Conservation (phyloP, 2,113 vertebrate species). For the pig (Sus scrofa) region DNA sequence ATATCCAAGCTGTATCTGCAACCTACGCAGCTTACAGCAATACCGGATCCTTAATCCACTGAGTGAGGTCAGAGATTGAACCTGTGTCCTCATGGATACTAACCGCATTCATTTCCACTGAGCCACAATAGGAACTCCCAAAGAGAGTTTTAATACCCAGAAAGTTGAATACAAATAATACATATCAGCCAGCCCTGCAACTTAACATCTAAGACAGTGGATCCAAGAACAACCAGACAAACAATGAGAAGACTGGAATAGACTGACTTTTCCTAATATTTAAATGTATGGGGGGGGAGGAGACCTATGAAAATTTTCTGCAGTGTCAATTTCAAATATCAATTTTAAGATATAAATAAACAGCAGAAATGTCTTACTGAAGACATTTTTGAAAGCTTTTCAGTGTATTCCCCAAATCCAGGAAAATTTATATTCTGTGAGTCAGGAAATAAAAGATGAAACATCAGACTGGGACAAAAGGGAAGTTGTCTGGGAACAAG, state of each 20-base stretch:
- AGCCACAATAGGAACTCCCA: too few relatives aligned
- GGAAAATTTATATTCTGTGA: constrained; percentile 25
- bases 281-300: background rate
- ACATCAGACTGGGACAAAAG: background rate
- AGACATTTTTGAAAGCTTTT: background rate
- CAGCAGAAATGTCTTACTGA: background rate
- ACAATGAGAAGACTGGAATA: background rate
- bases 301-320: background rate
- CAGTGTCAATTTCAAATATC: background rate
- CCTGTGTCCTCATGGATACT: too few relatives aligned
- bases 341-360: background rate
- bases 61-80: too few relatives aligned
- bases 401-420: background rate
- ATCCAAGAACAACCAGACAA: background rate
- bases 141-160: background rate
- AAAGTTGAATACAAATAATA: background rate
- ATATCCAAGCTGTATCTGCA: too few relatives aligned
- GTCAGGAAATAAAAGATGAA: background rate
- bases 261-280: background rate
- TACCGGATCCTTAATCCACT: too few relatives aligned
- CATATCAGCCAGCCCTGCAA: background rate
- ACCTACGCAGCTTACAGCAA: too few relatives aligned
- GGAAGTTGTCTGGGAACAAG: background rate
- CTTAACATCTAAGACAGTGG: background rate
- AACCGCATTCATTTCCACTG: too few relatives aligned